These are phyloP conservation scores for Paramormyrops hopkinsi DNA, from an alignment of 2,797 vertebrate species.

Conservation along the genomic window DNA sequence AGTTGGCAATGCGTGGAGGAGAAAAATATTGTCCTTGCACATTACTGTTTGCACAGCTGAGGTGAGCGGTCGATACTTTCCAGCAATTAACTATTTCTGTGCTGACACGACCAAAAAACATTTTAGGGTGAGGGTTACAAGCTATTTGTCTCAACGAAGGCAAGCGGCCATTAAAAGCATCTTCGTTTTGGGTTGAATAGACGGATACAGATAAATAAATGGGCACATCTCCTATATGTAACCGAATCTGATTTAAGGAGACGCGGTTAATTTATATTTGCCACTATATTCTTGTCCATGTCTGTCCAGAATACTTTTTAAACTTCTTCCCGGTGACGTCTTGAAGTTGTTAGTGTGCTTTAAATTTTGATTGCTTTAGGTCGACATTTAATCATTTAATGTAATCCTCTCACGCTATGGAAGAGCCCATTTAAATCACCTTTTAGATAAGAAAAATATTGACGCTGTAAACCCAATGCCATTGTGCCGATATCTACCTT, in stretches of 20 bases:
- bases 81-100: slow-evolving; percentile 26
- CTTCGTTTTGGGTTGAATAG: background rate
- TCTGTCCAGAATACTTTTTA: background rate
- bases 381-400: background rate
- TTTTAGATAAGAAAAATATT: background rate
- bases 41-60: slow-evolving; percentile 44
- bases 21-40: slow-evolving; percentile 29
- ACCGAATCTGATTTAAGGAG: background rate
- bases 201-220: background rate
- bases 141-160: background rate
- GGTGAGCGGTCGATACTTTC: slow-evolving; percentile 43
- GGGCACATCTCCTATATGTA: background rate
- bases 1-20: slow-evolving; percentile 29
- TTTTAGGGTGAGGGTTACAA: slow-evolving; percentile 16
- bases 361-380: background rate
- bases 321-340: background rate
- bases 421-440: background rate
- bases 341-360: background rate
- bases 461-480: background rate
- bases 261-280: background rate
- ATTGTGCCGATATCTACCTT: background rate
- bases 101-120: slow-evolving; percentile 15
- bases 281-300: no score
- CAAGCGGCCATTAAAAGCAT: slow-evolving; percentile 9
- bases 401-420: background rate